Base-by-base conservation (phyloP, 2,888 invertebrate genomes). In the Pollenia griseotomentosa region DNA sequence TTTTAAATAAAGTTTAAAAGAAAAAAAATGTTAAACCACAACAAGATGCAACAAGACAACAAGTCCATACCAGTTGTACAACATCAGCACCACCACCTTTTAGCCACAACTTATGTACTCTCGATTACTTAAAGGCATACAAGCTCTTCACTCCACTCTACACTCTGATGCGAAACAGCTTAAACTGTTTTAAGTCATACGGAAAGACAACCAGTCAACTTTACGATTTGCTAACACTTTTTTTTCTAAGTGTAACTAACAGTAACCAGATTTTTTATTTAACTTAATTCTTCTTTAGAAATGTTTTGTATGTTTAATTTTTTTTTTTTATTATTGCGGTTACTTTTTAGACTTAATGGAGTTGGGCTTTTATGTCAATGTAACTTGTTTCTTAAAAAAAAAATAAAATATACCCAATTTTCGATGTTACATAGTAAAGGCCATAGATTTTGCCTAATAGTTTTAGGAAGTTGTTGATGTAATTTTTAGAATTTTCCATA, bases 61-160 rank as follows among this genome's bases (percentile, higher is more conserved):
- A 68, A 74, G 44, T 74, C 40, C 23, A 82, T 87, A 87, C 87
- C 81, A 87, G 84, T 87, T 87, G 61, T 55, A 74, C 84, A 87
- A 79, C 81, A 84, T 74, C 84, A 70, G 42, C 71, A 44, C 9
- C 23, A 68, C 14, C 53, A 48, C 57, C 66, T 78, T 82, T 71
- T 53, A 55, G 19, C 61, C 61, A 70, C 48, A 46, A 11, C 48
- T 70, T 53, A 42, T 19, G 12, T 55, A 68, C 14, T 57, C 42
- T 63, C 46, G 53, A 46, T n/a, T 71, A 70, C 59, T 74, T 81
- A 55, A 74, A 68, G 51, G 48, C 73, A 59, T 46, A n/a, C 33
- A 33, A 59, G 66, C 51, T 42, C 33, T 33, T 33, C 0, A 33
- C 33, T 33, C 6, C 23, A 19, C 57, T 44, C 44, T 59, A 55